These are phyloP conservation scores for Automeris io DNA, from an alignment of 2,888 invertebrate genomes.

Conservation along the genomic window DNA sequence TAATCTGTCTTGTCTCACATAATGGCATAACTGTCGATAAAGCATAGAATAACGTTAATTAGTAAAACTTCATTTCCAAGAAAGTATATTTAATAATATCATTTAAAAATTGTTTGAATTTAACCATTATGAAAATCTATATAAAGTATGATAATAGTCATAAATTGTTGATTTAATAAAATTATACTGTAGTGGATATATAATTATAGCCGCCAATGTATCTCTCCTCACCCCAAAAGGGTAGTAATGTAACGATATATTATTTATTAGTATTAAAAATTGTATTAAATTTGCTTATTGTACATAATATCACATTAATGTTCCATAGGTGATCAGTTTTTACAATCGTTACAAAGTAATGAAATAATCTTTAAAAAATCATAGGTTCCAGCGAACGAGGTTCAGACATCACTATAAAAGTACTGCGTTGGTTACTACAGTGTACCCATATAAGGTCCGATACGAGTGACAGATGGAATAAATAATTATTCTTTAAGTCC, in stretches of 20 bases:
- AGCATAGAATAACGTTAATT: constrained; percentile 39
- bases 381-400: constrained; percentile 30
- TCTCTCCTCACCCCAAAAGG: too few relatives aligned
- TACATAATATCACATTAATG: background rate
- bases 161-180: too few relatives aligned
- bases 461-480: constrained; percentile 42
- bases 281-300: background rate
- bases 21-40: constrained; percentile 49
- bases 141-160: too few relatives aligned
- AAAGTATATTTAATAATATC: constrained; percentile 26
- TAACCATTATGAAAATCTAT: too few relatives aligned
- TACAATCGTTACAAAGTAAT: constrained; percentile 20
- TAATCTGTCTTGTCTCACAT: constrained; percentile 56
- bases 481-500: constrained; percentile 39
- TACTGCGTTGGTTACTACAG: constrained; percentile 34
- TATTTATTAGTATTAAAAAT: too few relatives aligned
- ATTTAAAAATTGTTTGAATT: too few relatives aligned
- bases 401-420: constrained; percentile 33
- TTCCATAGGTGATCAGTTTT: background rate
- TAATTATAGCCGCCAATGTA: too few relatives aligned
- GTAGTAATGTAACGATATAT: too few relatives aligned
- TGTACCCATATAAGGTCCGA: constrained; percentile 41
- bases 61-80: constrained; percentile 26
- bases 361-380: constrained; percentile 30
- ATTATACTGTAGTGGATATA: too few relatives aligned